Conservation (phyloP, 1,140 invertebrate genomes). For the Nixonia krombeini region DNA sequence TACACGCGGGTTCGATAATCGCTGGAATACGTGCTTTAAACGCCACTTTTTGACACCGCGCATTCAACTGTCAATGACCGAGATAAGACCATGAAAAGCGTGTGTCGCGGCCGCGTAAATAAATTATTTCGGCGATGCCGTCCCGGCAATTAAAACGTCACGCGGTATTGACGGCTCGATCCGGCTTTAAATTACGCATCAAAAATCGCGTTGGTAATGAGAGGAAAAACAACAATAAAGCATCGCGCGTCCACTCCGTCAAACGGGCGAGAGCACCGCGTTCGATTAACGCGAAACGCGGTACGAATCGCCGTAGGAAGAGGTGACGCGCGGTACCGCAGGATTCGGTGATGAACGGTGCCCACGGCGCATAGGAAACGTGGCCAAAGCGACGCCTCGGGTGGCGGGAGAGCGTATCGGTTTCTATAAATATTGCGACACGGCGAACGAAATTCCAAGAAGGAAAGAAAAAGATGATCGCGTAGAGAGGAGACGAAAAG, state of each 20-base stretch:
- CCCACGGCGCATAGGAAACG: constrained; percentile 11
- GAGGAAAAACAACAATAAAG: not conserved
- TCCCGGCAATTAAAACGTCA: too few species aligned
- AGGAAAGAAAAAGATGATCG: constrained; percentile 43
- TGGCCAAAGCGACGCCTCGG: constrained; percentile 24
- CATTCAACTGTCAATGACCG: too few species aligned
- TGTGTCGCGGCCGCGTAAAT: too few species aligned
- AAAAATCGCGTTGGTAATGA: not conserved
- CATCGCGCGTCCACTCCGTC: constrained; percentile 4
- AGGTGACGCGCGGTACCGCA: constrained; percentile 35
- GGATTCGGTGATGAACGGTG: constrained; percentile 30
- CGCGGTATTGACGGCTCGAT: too few species aligned
- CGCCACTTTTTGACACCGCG: too few species aligned
- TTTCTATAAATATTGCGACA: constrained; percentile 57
- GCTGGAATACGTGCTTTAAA: constrained; percentile 49
- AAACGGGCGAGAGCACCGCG: constrained; percentile 19
- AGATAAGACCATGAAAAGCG: too few species aligned
- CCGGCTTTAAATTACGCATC: too few species aligned
- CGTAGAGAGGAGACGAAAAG: constrained; percentile 45
- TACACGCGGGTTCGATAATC: too few species aligned
- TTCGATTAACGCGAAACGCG: constrained; percentile 39
- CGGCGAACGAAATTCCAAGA: constrained; percentile 41
- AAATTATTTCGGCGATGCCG: too few species aligned
- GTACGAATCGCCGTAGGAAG: constrained; percentile 38
- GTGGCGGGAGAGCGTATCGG: constrained; percentile 38